These are phyloP conservation scores for Callyntrura guangdongensis DNA, from an alignment of 2,888 invertebrate genomes.

Conservation along the genomic window DNA sequence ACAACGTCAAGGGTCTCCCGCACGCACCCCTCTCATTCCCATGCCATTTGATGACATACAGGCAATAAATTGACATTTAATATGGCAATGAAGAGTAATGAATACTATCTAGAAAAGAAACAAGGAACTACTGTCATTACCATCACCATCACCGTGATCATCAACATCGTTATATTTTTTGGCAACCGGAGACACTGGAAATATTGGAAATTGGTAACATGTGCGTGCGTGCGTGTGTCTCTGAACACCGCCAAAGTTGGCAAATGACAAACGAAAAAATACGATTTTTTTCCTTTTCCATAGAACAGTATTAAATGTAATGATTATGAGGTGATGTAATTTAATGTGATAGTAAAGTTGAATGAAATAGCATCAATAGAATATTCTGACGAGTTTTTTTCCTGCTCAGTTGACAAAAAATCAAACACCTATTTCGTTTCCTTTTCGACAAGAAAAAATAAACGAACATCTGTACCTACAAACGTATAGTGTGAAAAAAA, in stretches of 20 bases:
- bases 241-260: conserved; percentile 1
- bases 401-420: conserved; percentile 47
- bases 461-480: conserved; percentile 22
- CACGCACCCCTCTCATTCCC: conserved; percentile 16
- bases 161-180: conserved; percentile 33
- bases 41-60: conserved; percentile 12
- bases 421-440: conserved; percentile 31
- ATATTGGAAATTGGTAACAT: conserved; percentile 53
- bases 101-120: conserved; percentile 42
- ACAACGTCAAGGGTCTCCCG: not conserved
- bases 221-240: conserved; percentile 26
- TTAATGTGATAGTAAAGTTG: conserved; percentile 68
- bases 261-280: not conserved
- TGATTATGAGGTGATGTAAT: conserved; percentile 76
- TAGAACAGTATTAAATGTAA: conserved; percentile 62
- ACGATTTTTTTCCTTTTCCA: not conserved
- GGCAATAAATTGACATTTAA: conserved; percentile 74
- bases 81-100: conserved; percentile 71
- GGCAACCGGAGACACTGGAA: conserved; percentile 30
- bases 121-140: conserved; percentile 44
- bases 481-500: conserved; percentile 7
- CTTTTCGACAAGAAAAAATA: conserved; percentile 18
- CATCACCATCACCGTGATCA: not conserved
- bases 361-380: conserved; percentile 65
- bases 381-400: conserved; percentile 27